These are phyloP conservation scores for Ancistrus triradiatus DNA, from an alignment of 2,113 vertebrate species.

Conservation along the genomic window DNA sequence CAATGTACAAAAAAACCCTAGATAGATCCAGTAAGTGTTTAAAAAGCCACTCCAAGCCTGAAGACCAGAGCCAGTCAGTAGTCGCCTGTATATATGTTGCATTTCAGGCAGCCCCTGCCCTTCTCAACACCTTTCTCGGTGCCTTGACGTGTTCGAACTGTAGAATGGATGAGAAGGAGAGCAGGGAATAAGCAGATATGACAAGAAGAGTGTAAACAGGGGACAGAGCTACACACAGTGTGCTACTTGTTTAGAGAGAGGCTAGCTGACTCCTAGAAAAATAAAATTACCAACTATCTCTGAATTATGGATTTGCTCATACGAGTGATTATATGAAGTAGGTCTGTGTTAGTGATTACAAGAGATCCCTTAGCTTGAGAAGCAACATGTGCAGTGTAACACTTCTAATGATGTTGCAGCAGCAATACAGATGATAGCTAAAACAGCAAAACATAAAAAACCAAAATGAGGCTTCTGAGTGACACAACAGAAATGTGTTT, in stretches of 20 bases:
- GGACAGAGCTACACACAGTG: conserved; percentile 7
- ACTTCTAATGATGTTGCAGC: conserved; percentile 2
- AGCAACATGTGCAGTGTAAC: conserved; percentile 20
- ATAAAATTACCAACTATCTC: background rate
- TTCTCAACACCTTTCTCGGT: conserved; percentile 9
- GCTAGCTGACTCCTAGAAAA: background rate
- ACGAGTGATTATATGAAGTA: background rate
- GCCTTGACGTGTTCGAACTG: background rate
- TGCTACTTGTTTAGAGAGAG: background rate
- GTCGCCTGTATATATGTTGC: conserved; percentile 29
- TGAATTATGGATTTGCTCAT: background rate
- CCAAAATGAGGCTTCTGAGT: too few species aligned
- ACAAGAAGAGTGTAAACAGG: background rate
- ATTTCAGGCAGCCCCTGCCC: conserved; percentile 21
- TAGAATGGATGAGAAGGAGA: conserved; percentile 12
- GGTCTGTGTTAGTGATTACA: background rate
- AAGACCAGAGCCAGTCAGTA: conserved; percentile 55
- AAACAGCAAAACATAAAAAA: too few species aligned
- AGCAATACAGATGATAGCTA: background rate
- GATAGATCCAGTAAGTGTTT: conserved; percentile 66
- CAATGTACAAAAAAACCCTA: conserved; percentile 72
- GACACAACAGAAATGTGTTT: too few species aligned
- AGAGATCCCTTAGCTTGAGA: background rate
- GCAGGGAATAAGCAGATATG: background rate
- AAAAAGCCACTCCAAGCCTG: conserved; percentile 61